Conservation (phyloP, 2,113 vertebrate species). For the Leuciscus idus region DNA sequence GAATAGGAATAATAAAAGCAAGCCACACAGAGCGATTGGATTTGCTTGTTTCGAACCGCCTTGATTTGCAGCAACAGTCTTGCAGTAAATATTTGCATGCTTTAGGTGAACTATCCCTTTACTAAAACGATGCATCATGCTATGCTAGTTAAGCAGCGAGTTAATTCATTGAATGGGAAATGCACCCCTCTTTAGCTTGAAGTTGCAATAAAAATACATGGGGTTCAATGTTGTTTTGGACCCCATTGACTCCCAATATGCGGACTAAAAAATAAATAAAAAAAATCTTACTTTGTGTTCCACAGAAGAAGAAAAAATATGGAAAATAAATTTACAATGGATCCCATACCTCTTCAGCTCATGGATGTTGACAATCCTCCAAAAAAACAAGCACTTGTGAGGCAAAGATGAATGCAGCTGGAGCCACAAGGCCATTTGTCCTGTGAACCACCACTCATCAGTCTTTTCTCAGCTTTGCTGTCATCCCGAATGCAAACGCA, state of each 20-base stretch:
- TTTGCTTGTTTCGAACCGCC: not conserved
- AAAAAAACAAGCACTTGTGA: not conserved
- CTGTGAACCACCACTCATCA: constrained; percentile 4
- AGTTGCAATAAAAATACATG: not conserved
- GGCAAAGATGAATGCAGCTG: constrained; percentile 13
- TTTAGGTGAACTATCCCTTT: not conserved
- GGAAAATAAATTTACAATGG: too few relatives aligned
- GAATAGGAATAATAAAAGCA: constrained; percentile 60
- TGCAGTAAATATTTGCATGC: constrained; percentile 14
- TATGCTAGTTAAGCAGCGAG: too few relatives aligned
- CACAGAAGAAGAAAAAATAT: not conserved
- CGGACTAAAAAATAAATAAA: not conserved
- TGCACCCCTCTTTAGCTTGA: too few relatives aligned
- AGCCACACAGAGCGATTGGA: constrained; percentile 25
- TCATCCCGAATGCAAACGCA: constrained; percentile 2
- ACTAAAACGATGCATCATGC: too few relatives aligned
- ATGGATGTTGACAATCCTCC: not conserved
- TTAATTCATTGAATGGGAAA: too few relatives aligned
- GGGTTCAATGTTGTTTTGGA: not conserved
- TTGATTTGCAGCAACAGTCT: not conserved
- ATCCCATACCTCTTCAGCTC: not conserved
- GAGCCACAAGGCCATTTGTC: constrained; percentile 1
- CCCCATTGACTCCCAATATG: not conserved
- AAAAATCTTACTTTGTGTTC: not conserved
- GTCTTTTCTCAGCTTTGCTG: not conserved